Evolutionary conservation across 2,888 invertebrate genomes (phyloP).

Genomic region (Pachycephus smyrnensis): DNA sequence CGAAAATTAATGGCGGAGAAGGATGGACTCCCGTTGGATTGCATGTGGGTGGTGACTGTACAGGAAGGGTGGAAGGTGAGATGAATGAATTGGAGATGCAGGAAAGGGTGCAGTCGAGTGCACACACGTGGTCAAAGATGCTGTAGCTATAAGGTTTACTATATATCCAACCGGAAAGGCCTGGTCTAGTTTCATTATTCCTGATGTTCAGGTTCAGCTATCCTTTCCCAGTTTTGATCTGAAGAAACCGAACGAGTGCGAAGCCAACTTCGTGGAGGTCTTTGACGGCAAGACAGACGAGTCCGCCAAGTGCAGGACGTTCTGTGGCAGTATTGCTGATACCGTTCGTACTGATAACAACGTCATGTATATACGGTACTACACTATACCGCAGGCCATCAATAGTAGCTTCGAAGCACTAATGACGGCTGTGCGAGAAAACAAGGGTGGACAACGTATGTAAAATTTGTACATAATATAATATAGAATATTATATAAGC

Average conservation of each 20-base stretch:
- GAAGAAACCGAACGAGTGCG: conserved; percentile 82
- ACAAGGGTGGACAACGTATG: conserved; percentile 30
- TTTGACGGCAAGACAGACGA: conserved; percentile 76
- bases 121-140: too few relatives aligned
- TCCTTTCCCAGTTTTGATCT: conserved; percentile 76
- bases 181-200: neutral
- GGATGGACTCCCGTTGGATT: conserved; percentile 75
- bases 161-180: neutral
- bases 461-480: neutral
- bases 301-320: conserved; percentile 74
- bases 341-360: conserved; percentile 77
- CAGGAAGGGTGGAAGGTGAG: conserved; percentile 75
- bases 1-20: conserved; percentile 69
- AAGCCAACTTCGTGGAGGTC: conserved; percentile 81
- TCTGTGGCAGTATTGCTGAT: conserved; percentile 90
- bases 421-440: conserved; percentile 81
- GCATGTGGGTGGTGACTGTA: conserved; percentile 80
- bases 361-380: conserved; percentile 81
- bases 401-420: conserved; percentile 78
- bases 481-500: neutral
- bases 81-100: conserved; percentile 30
- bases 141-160: neutral
- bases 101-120: too few relatives aligned
- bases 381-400: conserved; percentile 73
- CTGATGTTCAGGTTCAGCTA: conserved; percentile 73